These are phyloP conservation scores for Murina feae DNA, from an alignment of 2,113 vertebrate species.

Conservation along the genomic window DNA sequence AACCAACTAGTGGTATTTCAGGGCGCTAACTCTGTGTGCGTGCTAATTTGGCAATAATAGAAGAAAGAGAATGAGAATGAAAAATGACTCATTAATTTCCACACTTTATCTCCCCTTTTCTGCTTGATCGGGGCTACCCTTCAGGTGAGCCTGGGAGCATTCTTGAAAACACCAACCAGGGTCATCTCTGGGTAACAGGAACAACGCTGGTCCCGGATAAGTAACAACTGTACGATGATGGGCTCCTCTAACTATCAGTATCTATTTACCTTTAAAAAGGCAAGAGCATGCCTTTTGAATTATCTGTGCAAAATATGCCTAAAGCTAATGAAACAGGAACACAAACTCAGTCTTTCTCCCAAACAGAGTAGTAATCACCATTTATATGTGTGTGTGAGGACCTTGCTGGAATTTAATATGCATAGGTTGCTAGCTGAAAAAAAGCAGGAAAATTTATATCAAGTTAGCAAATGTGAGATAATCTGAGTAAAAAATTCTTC, in stretches of 20 bases:
- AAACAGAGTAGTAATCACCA: neutral
- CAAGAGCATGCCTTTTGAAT: neutral
- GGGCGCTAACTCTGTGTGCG: neutral
- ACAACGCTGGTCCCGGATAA: neutral
- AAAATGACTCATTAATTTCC: neutral
- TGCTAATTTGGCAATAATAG: neutral
- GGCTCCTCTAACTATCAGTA: neutral
- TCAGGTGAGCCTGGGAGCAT: neutral
- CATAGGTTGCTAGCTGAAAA: neutral
- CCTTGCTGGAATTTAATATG: neutral
- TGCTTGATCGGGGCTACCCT: accelerated
- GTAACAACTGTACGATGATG: neutral
- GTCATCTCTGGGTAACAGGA: neutral
- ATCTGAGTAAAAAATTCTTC: slow-evolving; percentile 27
- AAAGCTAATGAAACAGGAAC: neutral
- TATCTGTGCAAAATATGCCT: neutral
- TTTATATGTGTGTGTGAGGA: neutral
- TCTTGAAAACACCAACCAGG: neutral
- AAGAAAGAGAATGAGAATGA: neutral
- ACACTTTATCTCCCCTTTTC: neutral
- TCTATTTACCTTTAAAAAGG: neutral
- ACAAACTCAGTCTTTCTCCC: neutral
- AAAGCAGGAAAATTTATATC: neutral
- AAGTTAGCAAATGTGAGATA: slow-evolving; percentile 2
- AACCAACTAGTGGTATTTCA: too few relatives aligned